Conservation (phyloP, 2,888 invertebrate genomes). For the Antitype chi region DNA sequence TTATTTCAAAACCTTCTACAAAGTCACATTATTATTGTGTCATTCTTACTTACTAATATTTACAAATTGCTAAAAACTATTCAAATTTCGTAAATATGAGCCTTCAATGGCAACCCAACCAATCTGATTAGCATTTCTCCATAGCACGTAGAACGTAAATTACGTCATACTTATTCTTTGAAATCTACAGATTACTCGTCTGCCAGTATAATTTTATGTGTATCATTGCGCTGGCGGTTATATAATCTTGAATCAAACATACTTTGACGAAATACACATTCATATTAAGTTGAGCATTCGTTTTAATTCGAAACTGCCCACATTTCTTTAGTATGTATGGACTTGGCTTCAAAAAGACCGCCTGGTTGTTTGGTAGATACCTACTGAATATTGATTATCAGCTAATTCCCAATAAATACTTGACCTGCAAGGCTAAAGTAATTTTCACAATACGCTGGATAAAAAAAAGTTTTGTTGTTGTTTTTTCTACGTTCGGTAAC, state of each 20-base stretch:
- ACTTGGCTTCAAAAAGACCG: not conserved
- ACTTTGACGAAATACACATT: constrained; percentile 55
- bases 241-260: constrained; percentile 46
- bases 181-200: constrained; percentile 51
- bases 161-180: constrained; percentile 50
- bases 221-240: constrained; percentile 64
- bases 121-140: constrained; percentile 48
- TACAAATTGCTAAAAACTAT: not conserved
- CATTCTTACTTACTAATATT: not conserved
- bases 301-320: constrained; percentile 35
- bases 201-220: constrained; percentile 58
- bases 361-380: not conserved
- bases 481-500: too few relatives aligned
- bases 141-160: constrained; percentile 31
- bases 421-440: not conserved
- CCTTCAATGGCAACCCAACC: constrained; percentile 15
- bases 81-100: constrained; percentile 8
- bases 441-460: not conserved
- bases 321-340: constrained; percentile 2
- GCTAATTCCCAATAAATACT: not conserved
- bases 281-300: constrained; percentile 37
- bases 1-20: not conserved
- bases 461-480: too few relatives aligned
- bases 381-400: not conserved
- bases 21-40: not conserved